Base-by-base conservation (phyloP, 2,113 vertebrate species). In the Takifugu flavidus region DNA sequence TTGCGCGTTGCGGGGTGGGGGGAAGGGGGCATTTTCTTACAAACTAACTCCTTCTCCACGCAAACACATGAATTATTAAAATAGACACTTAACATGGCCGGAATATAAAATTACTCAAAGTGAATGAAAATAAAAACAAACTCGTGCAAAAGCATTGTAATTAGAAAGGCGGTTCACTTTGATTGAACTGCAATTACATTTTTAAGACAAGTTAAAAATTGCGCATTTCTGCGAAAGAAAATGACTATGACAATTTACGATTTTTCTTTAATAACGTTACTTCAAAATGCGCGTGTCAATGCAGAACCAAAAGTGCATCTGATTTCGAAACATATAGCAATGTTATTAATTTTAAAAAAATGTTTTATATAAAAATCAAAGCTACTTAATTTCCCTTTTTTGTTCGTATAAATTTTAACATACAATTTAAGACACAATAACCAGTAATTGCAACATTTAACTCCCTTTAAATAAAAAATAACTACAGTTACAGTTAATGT, bases 1-100 rank as follows among this genome's bases (percentile, higher is more conserved):
- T 93, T 91, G 91, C 92, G 93, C 94, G 93, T 88, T 91, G 89
- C 89, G 92, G 88, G 86, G 81, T 67, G 61, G 67, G 79, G 77
- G 80, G 82, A 72, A 65, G 55, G 82, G 65, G 90, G 58, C 28
- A 6, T 5, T 91, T 88, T 92, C 10, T 50, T 25, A 53, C 77
- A 63, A 78, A 78, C 69, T 50, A 71, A 70, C 71, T 73, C 62
- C 55, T 39, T 34, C 57, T 12, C 46, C 20, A 56, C 70, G 67
- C 65, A 75, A 12, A 4, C 70, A 68, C 50, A 59, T 59, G 1
- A 56, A 75, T 73, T 59, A 75, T 70, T 74, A 51, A 71, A 27
- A 74, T 79, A 65, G 74, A 74, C 56, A 49, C 29, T 12, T 53
- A 26, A 31, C 45, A 65, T 6, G 52, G 29, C 42, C 15, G 44